Evolutionary conservation across 2,797 vertebrate genomes (phyloP).

Genomic region (Bovichtus diacanthus): DNA sequence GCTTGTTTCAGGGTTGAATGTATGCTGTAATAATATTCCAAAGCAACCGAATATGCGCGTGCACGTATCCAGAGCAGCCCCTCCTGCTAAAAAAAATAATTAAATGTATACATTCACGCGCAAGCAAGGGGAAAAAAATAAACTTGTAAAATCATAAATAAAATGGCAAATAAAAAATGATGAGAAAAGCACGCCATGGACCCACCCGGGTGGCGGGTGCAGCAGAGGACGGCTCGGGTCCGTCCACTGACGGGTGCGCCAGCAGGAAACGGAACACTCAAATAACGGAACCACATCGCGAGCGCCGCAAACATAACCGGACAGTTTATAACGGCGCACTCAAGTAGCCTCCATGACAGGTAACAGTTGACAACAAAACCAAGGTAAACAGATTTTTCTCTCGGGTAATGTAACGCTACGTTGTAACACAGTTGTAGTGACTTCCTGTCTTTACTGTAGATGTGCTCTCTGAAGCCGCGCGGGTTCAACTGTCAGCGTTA

Average conservation of each 20-base stretch:
- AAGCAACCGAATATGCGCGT: background rate
- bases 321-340: slow-evolving; percentile 18
- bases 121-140: background rate
- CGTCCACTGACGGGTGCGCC: background rate
- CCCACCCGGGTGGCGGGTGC: background rate
- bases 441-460: background rate
- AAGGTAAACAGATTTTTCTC: slow-evolving; percentile 39
- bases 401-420: background rate
- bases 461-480: background rate
- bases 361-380: slow-evolving; percentile 23
- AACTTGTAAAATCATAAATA: background rate
- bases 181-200: background rate
- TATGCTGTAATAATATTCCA: background rate
- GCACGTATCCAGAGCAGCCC: background rate
- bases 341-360: slow-evolving; percentile 37
- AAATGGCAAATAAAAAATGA: background rate
- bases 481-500: background rate
- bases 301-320: background rate
- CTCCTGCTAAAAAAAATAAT: background rate
- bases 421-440: no score
- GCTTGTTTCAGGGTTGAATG: no score
- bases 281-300: slow-evolving; percentile 28
- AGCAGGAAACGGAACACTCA: background rate
- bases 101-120: background rate
- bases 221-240: background rate